Percentiles rank a stretch among this genome's conserved stretches.
Conservation (phyloP, 2,113 vertebrate species). For the Merops nubicus region DNA sequence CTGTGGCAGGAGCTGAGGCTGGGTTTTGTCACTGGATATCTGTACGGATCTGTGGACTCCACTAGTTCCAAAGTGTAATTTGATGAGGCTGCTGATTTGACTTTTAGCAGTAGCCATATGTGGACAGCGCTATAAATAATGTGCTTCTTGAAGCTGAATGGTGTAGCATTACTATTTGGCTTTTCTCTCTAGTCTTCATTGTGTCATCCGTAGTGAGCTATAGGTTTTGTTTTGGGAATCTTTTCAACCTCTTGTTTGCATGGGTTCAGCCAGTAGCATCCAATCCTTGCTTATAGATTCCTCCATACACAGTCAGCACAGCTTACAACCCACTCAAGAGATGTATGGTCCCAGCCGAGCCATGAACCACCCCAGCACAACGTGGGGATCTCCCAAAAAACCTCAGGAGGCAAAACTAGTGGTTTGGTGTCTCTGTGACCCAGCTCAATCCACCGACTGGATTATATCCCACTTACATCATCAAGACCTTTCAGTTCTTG, state of each 20-base stretch:
- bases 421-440: fast-evolving
- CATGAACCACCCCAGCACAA: neutral
- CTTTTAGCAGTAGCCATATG: conserved; percentile 78
- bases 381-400: neutral
- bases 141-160: conserved; percentile 83
- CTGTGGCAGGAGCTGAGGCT: neutral
- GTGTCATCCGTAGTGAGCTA: conserved; percentile 95
- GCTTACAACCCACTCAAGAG: conserved; percentile 85
- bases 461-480: neutral
- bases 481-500: neutral
- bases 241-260: conserved; percentile 90
- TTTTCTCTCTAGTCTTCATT: conserved; percentile 91
- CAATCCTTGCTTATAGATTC: conserved; percentile 80
- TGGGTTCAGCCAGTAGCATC: conserved; percentile 91
- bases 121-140: conserved; percentile 76
- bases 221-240: conserved; percentile 91
- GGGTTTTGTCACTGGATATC: conserved; percentile 57
- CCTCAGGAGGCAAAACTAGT: neutral
- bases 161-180: conserved; percentile 85
- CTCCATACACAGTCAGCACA: conserved; percentile 92
- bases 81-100: conserved; percentile 78
- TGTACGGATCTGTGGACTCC: conserved; percentile 85
- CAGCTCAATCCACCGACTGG: neutral
- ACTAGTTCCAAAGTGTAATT: conserved; percentile 78
- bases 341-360: conserved; percentile 14